Conservation (phyloP, 2,113 vertebrate genomes). For the Equus quagga region DNA sequence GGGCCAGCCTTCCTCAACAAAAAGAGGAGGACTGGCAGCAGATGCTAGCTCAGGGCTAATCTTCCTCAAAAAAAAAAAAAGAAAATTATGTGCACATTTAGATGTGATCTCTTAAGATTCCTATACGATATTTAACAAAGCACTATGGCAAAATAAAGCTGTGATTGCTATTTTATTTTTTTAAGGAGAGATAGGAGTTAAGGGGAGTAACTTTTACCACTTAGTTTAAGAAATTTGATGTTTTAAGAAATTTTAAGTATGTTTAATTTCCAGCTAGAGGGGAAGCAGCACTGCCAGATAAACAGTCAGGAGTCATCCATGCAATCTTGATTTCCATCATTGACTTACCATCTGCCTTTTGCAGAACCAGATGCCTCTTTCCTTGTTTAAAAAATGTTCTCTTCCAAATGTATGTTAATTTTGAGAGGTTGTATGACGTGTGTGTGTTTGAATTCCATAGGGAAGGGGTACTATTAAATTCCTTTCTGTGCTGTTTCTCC, state of each 20-base stretch:
- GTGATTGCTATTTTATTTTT: background rate
- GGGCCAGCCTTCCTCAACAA: no score
- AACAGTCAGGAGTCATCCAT: background rate
- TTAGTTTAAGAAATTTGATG: background rate
- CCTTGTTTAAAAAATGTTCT: background rate
- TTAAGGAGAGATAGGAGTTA: background rate
- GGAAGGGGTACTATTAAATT: background rate
- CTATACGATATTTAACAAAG: background rate
- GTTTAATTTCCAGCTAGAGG: background rate
- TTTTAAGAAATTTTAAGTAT: background rate
- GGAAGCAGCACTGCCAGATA: background rate
- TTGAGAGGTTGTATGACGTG: background rate
- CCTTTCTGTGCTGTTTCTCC: background rate
- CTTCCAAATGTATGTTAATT: background rate
- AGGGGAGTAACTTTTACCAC: background rate
- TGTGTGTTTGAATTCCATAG: background rate
- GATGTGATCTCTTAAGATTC: background rate
- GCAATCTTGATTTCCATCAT: background rate
- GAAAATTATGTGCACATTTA: background rate
- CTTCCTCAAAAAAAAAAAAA: no score
- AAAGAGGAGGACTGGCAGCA: no score
- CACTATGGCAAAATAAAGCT: background rate
- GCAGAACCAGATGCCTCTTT: background rate
- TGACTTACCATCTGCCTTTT: background rate
- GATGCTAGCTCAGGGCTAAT: no score